Conservation (phyloP, 2,888 invertebrate genomes). For the Calephelis perditalis region DNA sequence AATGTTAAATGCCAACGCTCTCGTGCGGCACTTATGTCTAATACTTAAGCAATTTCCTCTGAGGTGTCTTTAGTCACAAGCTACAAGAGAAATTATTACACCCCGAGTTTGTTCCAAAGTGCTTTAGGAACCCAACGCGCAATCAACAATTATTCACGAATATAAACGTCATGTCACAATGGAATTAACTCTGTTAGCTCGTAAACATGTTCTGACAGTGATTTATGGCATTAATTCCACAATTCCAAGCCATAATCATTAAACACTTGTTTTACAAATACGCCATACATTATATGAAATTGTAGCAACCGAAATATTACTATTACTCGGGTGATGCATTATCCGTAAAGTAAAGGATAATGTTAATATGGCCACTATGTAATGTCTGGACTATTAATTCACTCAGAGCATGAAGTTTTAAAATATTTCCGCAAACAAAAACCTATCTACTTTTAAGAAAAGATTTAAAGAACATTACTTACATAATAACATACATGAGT, state of each 20-base stretch:
- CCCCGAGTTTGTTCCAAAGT: conserved; percentile 4
- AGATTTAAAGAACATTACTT: no score
- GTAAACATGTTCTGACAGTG: conserved; percentile 74
- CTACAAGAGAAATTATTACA: conserved; percentile 13
- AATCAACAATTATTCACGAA: conserved; percentile 73
- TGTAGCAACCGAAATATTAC: conserved; percentile 17
- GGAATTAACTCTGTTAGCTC: conserved; percentile 76
- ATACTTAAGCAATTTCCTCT: background rate
- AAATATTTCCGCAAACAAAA: no score
- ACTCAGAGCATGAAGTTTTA: background rate
- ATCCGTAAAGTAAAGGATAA: background rate
- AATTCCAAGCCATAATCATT: conserved; percentile 56
- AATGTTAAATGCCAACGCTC: no score
- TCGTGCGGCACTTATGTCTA: no score
- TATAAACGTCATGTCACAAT: conserved; percentile 73
- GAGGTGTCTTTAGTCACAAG: background rate
- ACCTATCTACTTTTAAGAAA: no score
- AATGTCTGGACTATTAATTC: background rate
- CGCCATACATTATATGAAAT: conserved; percentile 29
- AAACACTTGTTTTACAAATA: conserved; percentile 55
- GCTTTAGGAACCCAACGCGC: conserved; percentile 34
- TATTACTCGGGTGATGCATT: background rate
- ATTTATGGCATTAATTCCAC: conserved; percentile 71
- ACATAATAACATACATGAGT: no score
- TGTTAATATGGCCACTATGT: background rate